Base-by-base conservation (phyloP, 2,888 invertebrate genomes). In the Galerucella calmariensis region DNA sequence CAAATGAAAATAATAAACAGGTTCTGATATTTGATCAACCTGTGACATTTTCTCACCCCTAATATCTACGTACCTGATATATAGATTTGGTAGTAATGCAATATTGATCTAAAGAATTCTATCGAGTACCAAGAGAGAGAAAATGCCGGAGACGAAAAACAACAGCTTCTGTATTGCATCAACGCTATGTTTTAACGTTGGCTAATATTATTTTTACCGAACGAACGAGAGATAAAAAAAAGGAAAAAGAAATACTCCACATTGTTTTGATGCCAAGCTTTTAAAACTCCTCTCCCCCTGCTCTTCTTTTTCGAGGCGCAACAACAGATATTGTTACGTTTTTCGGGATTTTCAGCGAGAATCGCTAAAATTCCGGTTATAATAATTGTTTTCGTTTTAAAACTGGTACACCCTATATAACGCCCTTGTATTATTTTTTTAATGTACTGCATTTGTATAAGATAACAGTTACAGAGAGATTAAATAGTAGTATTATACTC, bases 141-240 rank as follows among this genome's bases (percentile, higher is more conserved):
- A 16, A 63, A 46, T 46, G 63, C 46, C 76, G 77, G 80, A 80
- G 80, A 81, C 80, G 79, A 81, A 81, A 80, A 83, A 82, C 78
- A 83, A 81, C 81, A 80, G 81, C 81, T 80, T 80, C 78, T 81
- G 83, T 83, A 83, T 83, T 84, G 84, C 83, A 84, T 84, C 82
- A 84, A 83, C 82, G 82, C 82, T 79, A 83, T 83, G 82, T 80
- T 81, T 81, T 79, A 81, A 81, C 79, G 77, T 79, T 77, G 76
- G 85, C 85, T 84, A 86, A 86, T 86, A 86, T 86, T 86, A 86
- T 86, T 86, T 85, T 85, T 85, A 85, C 83, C 82, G 82, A 83
- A 84, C 80, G 82, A 83, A 81, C 79, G 82, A 83, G 81, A 78
- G 76, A 46, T n/a, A 65, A 41, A 81, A 81, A 79, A 82, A 81